Evolutionary conservation across 2,113 vertebrate species (phyloP).

Genomic region (Fulmarus glacialis): DNA sequence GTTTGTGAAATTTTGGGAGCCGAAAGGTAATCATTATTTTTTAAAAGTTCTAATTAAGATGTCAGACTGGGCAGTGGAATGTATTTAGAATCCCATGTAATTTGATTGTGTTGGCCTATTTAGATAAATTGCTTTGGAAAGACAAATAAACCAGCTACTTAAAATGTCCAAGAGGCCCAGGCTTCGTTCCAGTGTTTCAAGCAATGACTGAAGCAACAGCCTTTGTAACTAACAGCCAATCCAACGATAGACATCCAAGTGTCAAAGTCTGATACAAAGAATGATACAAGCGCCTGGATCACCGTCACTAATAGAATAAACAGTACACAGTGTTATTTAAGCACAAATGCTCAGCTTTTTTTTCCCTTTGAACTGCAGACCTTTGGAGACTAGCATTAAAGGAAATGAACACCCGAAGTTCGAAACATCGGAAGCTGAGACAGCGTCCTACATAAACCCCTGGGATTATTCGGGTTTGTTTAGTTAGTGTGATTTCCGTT

Average conservation of each 20-base stretch:
- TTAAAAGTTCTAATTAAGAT: slow-evolving; percentile 78
- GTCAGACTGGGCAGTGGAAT: slow-evolving; percentile 71
- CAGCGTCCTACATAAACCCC: not conserved
- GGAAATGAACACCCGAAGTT: not conserved
- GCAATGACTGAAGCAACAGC: slow-evolving; percentile 68
- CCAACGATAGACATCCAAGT: slow-evolving; percentile 62
- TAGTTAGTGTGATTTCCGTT: not conserved
- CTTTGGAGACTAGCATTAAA: not conserved
- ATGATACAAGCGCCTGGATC: not conserved
- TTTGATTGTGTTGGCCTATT: slow-evolving; percentile 80
- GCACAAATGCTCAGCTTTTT: not conserved
- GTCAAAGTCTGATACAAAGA: slow-evolving; percentile 70
- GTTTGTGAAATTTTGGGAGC: slow-evolving; percentile 68
- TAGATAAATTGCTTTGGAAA: slow-evolving; percentile 79
- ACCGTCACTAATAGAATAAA: slow-evolving; percentile 26
- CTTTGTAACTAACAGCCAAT: slow-evolving; percentile 70
- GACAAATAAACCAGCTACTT: slow-evolving; percentile 78
- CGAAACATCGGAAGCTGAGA: not conserved
- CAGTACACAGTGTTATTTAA: slow-evolving; percentile 24
- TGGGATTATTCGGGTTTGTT: not conserved
- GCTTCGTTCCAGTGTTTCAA: slow-evolving; percentile 73
- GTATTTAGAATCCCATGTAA: slow-evolving; percentile 76
- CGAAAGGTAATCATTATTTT: slow-evolving; percentile 72
- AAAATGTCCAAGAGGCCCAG: slow-evolving; percentile 73
- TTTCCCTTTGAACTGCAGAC: not conserved